A percentile compares a stretch with the other conserved stretches of the same genome.
These are phyloP conservation scores for Pinna nobilis DNA, from an alignment of 1,140 invertebrate species.

Conservation along the genomic window DNA sequence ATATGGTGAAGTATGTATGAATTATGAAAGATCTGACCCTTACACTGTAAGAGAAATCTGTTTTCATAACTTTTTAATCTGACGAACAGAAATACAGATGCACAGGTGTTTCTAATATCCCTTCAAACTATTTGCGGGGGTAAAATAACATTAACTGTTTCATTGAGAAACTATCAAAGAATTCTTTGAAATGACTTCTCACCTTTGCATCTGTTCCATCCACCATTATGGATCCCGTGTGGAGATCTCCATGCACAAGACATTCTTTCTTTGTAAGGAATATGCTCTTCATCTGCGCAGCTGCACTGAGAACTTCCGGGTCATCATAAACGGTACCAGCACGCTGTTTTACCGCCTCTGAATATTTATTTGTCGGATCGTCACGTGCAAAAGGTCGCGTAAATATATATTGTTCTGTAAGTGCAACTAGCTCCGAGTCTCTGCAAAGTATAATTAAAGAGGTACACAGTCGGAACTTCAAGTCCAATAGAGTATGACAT, in stretches of 20 bases:
- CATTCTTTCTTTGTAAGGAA: conserved; percentile 62
- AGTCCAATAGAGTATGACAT: too few species aligned
- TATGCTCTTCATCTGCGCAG: conserved; percentile 46
- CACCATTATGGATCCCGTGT: conserved; percentile 63
- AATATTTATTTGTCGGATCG: conserved; percentile 51
- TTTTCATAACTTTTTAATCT: too few species aligned
- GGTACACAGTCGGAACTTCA: too few species aligned
- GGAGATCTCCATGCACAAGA: conserved; percentile 63
- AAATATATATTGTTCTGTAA: conserved; percentile 59
- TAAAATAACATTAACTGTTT: too few species aligned
- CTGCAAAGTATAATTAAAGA: conserved; percentile 26
- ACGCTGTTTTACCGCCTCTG: conserved; percentile 39
- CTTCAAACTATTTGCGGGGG: too few species aligned
- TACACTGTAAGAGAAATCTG: too few species aligned
- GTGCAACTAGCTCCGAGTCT: conserved; percentile 44
- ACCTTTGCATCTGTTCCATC: conserved; percentile 45
- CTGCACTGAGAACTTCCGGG: conserved; percentile 36
- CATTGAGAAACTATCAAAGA: too few species aligned
- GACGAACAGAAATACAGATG: too few species aligned
- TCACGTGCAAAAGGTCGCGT: conserved; percentile 49
- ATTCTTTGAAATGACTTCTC: not conserved
- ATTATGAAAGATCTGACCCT: too few species aligned
- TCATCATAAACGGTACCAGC: conserved; percentile 46
- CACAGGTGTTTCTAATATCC: too few species aligned
- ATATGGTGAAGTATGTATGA: too few species aligned